Evolutionary conservation across 30 jellyfish, hydroid and myxozoan species (phyloP).

Genomic region (Pseudorhiza aurosa): DNA sequence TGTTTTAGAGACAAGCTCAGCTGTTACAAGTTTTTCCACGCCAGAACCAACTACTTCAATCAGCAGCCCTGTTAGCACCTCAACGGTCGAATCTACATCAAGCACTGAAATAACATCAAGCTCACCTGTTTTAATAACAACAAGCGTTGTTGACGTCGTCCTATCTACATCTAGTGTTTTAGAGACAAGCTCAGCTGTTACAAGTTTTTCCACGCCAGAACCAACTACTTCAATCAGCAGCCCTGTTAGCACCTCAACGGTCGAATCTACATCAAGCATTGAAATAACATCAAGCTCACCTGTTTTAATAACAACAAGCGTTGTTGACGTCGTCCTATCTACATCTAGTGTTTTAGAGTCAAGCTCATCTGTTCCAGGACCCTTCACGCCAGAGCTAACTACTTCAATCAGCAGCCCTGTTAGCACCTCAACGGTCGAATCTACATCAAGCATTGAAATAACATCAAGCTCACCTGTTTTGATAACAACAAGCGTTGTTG

Average conservation of each 20-base stretch:
- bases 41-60: background rate
- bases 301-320: background rate
- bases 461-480: background rate
- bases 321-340: background rate
- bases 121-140: background rate
- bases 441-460: background rate
- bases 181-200: conserved; percentile 3
- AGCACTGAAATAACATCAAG: background rate
- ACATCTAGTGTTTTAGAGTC: background rate
- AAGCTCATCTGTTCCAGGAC: background rate
- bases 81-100: background rate
- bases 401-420: background rate
- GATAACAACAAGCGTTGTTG: background rate
- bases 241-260: background rate
- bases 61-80: background rate
- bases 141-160: background rate
- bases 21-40: background rate
- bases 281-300: background rate
- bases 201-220: background rate
- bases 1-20: background rate
- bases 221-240: background rate
- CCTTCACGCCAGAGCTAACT: background rate
- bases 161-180: background rate
- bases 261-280: background rate
- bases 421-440: background rate